Conservation (phyloP, 2,113 vertebrate species). For the Oreochromis tanganicae region DNA sequence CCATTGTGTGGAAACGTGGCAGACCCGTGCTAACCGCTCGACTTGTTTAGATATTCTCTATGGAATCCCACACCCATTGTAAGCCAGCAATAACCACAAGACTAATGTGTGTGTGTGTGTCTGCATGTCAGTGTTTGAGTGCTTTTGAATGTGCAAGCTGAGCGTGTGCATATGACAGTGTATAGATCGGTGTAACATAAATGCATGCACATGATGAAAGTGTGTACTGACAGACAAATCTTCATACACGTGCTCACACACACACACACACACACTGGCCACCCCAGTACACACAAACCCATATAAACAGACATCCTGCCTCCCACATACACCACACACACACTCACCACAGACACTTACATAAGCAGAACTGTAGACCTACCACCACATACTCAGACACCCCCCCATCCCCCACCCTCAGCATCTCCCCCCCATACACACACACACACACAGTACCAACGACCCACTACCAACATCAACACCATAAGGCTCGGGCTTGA, state of each 20-base stretch:
- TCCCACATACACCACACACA: conserved; percentile 50
- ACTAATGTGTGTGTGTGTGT: background rate
- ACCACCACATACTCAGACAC: conserved; percentile 50
- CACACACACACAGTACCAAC: conserved; percentile 5
- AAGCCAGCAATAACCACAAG: conserved; percentile 63
- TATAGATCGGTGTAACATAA: conserved; percentile 12
- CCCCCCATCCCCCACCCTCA: background rate
- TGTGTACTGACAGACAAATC: conserved; percentile 10
- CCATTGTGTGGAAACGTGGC: conserved; percentile 69
- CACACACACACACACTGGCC: conserved; percentile 19
- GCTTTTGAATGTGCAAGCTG: background rate
- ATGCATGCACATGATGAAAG: conserved; percentile 39
- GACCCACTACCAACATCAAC: conserved; percentile 62
- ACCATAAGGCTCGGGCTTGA: conserved; percentile 52
- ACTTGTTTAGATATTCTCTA: conserved; percentile 67
- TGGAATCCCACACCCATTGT: conserved; percentile 69
- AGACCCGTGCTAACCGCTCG: conserved; percentile 51
- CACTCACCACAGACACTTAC: conserved; percentile 59
- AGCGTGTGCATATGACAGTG: background rate
- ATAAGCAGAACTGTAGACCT: conserved; percentile 55
- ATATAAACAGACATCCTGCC: conserved; percentile 53
- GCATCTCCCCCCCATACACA: background rate
- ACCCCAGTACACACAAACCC: conserved; percentile 40
- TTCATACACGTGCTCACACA: background rate
- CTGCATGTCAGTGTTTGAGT: conserved; percentile 8